These are phyloP conservation scores for Ptychobarbus kaznakovi DNA, from an alignment of 2,797 vertebrate genomes.

Conservation along the genomic window DNA sequence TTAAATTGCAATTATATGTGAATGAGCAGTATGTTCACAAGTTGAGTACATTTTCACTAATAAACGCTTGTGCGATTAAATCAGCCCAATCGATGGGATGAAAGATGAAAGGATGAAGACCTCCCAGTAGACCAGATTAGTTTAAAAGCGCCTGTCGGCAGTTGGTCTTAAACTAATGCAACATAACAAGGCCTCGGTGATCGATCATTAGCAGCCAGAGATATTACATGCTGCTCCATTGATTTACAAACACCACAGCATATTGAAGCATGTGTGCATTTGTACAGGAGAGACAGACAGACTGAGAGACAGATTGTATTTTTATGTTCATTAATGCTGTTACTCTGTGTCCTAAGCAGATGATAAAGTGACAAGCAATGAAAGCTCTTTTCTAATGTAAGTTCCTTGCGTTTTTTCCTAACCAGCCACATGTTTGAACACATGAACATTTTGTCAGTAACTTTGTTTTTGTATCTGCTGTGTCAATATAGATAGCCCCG, in stretches of 20 bases:
- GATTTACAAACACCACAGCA: conserved; percentile 28
- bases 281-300: not conserved
- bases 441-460: not conserved
- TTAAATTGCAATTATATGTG: not conserved
- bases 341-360: not conserved
- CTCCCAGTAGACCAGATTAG: conserved; percentile 34
- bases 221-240: conserved; percentile 44
- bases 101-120: conserved; percentile 41
- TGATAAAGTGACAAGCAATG: not conserved
- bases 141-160: conserved; percentile 33
- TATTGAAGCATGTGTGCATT: conserved; percentile 4
- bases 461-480: no score
- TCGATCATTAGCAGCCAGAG: conserved; percentile 46
- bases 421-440: not conserved
- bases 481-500: not conserved
- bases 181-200: conserved; percentile 42
- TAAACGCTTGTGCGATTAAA: conserved; percentile 13
- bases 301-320: not conserved
- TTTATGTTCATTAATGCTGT: not conserved
- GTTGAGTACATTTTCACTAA: conserved; percentile 25
- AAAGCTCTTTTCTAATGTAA: not conserved
- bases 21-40: conserved; percentile 4
- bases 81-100: conserved; percentile 36
- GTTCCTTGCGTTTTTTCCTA: not conserved
- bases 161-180: conserved; percentile 50